Conservation (phyloP, 92 coral and sea anemone species). For the Heliopora coerulea region DNA sequence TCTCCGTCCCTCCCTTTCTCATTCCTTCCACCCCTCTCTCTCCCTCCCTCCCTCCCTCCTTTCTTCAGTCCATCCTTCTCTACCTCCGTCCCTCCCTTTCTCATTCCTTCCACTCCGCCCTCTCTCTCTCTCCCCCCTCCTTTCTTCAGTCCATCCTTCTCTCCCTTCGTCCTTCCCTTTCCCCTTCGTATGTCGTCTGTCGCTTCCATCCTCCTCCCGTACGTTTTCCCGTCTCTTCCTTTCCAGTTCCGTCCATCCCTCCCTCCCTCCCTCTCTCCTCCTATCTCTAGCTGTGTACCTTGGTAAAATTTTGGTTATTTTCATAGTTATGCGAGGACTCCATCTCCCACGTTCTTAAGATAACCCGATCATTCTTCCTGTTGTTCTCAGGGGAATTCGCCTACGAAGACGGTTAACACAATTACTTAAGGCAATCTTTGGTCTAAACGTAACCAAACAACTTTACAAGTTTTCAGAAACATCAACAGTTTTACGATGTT, state of each 20-base stretch:
- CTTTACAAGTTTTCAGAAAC: too few relatives aligned
- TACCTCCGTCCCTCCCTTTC: neutral
- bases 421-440: too few relatives aligned
- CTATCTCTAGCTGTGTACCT: conserved; percentile 49
- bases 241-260: neutral
- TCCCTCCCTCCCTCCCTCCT: neutral
- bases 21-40: neutral
- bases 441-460: too few relatives aligned
- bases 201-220: too few relatives aligned
- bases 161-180: neutral
- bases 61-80: neutral
- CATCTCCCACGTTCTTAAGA: conserved; percentile 90
- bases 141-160: too few relatives aligned
- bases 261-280: too few relatives aligned
- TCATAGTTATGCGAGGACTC: conserved; percentile 96
- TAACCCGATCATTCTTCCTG: conserved; percentile 82
- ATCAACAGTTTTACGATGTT: too few relatives aligned
- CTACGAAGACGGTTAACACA: conserved; percentile 8
- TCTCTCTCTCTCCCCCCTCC: neutral
- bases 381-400: conserved; percentile 66
- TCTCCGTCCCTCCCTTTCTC: neutral
- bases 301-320: conserved; percentile 87
- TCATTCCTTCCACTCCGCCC: neutral
- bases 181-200: too few relatives aligned
- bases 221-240: neutral